phyloP scores from a whole-genome alignment of 2,797 vertebrate genomes.

The Fringilla coelebs region DNA sequence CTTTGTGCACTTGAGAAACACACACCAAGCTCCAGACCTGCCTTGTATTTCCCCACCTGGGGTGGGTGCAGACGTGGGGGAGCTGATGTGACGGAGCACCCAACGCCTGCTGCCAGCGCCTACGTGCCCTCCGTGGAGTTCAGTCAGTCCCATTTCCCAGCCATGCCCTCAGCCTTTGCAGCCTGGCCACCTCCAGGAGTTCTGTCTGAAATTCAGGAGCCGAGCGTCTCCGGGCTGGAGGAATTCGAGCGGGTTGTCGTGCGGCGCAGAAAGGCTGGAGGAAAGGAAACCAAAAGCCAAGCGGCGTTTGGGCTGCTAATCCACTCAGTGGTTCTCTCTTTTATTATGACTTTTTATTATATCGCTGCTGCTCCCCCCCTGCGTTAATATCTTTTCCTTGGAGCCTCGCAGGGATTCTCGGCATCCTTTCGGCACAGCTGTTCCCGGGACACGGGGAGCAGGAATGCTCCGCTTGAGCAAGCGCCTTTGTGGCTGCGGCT shows the following conservation, averaged over 20 bases:
- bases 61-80: rapidly evolving
- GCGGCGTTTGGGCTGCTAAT: conserved; percentile 15
- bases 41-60: neutral
- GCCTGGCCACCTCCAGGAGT: neutral
- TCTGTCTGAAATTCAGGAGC: conserved; percentile 13
- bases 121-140: neutral
- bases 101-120: rapidly evolving
- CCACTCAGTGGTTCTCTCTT: conserved; percentile 35
- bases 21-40: neutral
- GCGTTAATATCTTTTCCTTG: conserved; percentile 67
- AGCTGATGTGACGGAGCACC: rapidly evolving
- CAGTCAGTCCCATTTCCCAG: neutral
- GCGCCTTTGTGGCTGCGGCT: conserved; percentile 10
- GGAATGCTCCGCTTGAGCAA: conserved; percentile 51
- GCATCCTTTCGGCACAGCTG: conserved; percentile 65
- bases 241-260: neutral
- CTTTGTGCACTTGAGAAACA: neutral
- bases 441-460: conserved; percentile 21
- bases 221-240: neutral
- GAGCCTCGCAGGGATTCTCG: conserved; percentile 56
- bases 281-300: conserved; percentile 34
- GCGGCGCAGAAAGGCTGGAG: neutral
- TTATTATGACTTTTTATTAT: conserved; percentile 51
- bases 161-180: neutral
- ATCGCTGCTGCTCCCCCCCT: conserved; percentile 45